A percentile compares a stretch with the other conserved stretches of the same genome.
Evolutionary conservation across 35 echinoderm and acorn worm genomes (phyloP).

Genomic region (Apostichopus californicus): DNA sequence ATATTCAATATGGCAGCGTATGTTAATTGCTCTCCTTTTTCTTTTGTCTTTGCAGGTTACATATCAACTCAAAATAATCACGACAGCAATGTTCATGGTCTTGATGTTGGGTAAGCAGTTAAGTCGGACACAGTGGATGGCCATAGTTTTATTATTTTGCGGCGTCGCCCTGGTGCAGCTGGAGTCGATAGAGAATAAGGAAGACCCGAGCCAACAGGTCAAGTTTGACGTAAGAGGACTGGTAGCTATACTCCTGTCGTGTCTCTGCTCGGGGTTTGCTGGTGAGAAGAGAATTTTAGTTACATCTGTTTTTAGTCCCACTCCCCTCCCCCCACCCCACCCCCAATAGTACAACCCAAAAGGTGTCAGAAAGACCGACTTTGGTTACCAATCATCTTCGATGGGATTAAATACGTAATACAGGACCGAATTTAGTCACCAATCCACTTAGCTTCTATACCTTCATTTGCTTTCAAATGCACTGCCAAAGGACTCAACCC

Average conservation of each 20-base stretch:
- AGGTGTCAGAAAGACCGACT: no score
- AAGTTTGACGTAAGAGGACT: conserved; percentile 50
- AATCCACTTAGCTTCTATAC: no score
- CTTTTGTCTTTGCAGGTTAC: conserved; percentile 70
- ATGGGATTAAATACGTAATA: no score
- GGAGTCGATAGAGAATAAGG: conserved; percentile 67
- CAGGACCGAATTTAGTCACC: no score
- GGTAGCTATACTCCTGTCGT: conserved; percentile 75
- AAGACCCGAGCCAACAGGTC: neutral
- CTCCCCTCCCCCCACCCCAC: neutral
- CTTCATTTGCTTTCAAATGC: no score
- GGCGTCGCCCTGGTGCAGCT: conserved; percentile 92
- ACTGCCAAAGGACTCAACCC: no score
- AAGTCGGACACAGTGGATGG: conserved; percentile 74
- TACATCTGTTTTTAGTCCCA: no score
- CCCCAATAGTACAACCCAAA: no score
- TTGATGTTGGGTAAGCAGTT: conserved; percentile 78
- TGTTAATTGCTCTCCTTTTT: neutral
- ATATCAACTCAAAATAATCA: conserved; percentile 95
- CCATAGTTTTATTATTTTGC: conserved; percentile 75
- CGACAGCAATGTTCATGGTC: conserved; percentile 96
- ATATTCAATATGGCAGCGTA: no score
- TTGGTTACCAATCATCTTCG: no score
- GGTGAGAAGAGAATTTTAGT: conserved; percentile 51
- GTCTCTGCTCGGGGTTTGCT: conserved; percentile 97